Evolutionary conservation across 2,113 vertebrate genomes (phyloP).

Genomic region (Melanotaenia duboulayi): DNA sequence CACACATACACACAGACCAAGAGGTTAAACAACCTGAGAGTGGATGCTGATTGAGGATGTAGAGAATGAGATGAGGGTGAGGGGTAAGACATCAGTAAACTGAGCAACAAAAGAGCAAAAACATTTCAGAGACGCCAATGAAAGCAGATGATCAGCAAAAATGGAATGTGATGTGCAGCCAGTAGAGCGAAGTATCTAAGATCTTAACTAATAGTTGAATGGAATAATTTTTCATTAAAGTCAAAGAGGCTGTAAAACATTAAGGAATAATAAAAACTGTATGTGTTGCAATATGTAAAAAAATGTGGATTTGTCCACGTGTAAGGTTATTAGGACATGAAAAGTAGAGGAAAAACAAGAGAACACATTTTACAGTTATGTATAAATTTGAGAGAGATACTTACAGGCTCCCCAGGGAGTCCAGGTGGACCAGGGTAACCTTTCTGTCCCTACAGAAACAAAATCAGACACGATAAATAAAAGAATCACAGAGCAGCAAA

Average conservation of each 20-base stretch:
- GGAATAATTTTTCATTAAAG: not conserved
- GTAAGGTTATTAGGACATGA: constrained; percentile 4
- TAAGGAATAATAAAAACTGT: not conserved
- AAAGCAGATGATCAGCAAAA: not conserved
- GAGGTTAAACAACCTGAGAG: constrained; percentile 22
- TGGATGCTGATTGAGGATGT: constrained; percentile 25
- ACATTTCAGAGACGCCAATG: not conserved
- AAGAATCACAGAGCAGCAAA: not conserved
- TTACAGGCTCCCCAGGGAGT: constrained; percentile 95
- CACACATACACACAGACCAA: constrained; percentile 29
- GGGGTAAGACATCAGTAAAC: constrained; percentile 25
- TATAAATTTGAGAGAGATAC: constrained; percentile 61
- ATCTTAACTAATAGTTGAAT: not conserved
- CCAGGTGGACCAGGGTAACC: constrained; percentile 93
- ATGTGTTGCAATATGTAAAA: not conserved
- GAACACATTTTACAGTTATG: not conserved
- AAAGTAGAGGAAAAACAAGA: constrained; percentile 3
- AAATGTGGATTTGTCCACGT: constrained; percentile 2
- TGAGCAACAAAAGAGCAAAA: not conserved
- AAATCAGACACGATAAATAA: constrained; percentile 23
- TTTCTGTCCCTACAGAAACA: constrained; percentile 88
- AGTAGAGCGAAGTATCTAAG: not conserved
- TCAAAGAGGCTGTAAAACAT: not conserved
- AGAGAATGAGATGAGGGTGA: constrained; percentile 28
- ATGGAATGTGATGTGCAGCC: not conserved